These are phyloP conservation scores for Stichopus horrens DNA, from an alignment of 53 echinoderm and acorn worm species.

Conservation along the genomic window DNA sequence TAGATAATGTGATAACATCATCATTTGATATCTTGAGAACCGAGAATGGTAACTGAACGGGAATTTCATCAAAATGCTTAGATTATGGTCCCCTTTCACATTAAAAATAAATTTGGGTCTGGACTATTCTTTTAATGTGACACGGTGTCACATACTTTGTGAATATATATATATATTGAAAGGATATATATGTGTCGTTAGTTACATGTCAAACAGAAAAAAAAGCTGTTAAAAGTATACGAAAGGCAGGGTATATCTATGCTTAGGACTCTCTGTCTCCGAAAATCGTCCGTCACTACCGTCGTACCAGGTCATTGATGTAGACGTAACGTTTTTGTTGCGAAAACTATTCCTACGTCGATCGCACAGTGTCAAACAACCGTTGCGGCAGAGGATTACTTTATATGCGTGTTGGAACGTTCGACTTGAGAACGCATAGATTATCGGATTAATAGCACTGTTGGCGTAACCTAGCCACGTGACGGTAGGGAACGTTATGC, in stretches of 20 bases:
- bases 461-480: slow-evolving; percentile 92
- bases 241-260: slow-evolving; percentile 30
- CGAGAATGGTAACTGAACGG: too few relatives aligned
- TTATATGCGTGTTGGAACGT: slow-evolving; percentile 85
- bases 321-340: slow-evolving; percentile 3
- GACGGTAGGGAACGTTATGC: slow-evolving; percentile 65
- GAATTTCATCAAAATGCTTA: too few relatives aligned
- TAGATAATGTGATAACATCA: too few relatives aligned
- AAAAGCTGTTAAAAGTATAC: slow-evolving; percentile 15
- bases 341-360: not conserved
- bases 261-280: slow-evolving; percentile 26
- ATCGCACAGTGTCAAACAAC: not conserved
- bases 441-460: slow-evolving; percentile 85
- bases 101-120: too few relatives aligned
- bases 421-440: slow-evolving; percentile 90
- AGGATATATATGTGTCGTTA: too few relatives aligned
- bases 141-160: too few relatives aligned
- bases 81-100: too few relatives aligned
- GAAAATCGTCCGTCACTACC: slow-evolving; percentile 32
- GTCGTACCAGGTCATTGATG: slow-evolving; percentile 45
- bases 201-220: too few relatives aligned
- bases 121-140: too few relatives aligned
- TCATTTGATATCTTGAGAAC: too few relatives aligned
- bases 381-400: slow-evolving; percentile 67
- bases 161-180: too few relatives aligned